A percentile compares a stretch with the other conserved stretches of the same genome.
Conservation (phyloP, 2,797 vertebrate genomes). For the Delichon dasypus region DNA sequence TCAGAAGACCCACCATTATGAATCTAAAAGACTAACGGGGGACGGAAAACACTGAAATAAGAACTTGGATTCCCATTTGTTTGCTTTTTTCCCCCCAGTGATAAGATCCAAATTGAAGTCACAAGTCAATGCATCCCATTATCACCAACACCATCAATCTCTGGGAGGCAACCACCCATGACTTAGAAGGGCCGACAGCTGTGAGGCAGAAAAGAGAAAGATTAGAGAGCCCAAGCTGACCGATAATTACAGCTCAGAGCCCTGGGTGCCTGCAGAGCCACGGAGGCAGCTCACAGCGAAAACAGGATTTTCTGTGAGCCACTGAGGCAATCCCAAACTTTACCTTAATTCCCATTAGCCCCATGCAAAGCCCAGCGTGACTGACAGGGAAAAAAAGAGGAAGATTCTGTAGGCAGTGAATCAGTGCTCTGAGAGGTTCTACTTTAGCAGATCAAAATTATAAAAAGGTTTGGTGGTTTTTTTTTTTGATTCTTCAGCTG, state of each 20-base stretch:
- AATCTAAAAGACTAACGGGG: conserved; percentile 25
- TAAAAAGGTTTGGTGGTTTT: too few relatives aligned
- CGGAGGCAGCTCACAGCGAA: accelerated
- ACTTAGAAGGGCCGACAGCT: conserved; percentile 49
- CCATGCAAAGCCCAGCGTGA: neutral
- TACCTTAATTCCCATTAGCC: neutral
- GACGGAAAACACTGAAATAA: neutral
- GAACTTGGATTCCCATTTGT: conserved; percentile 45
- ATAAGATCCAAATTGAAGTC: conserved; percentile 71
- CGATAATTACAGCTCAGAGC: conserved; percentile 33
- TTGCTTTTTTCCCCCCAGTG: neutral
- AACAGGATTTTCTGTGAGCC: neutral
- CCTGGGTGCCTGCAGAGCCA: neutral
- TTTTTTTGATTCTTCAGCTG: neutral
- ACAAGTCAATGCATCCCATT: conserved; percentile 72
- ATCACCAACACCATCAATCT: conserved; percentile 66
- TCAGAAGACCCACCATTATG: neutral
- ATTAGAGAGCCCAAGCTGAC: neutral
- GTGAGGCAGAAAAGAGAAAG: neutral
- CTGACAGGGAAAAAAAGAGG: neutral
- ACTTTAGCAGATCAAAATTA: neutral
- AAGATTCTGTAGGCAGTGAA: neutral
- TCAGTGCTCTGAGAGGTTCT: neutral
- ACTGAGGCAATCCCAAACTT: neutral
- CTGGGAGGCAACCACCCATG: conserved; percentile 59